These are phyloP conservation scores for Mellivora capensis DNA, from an alignment of 2,113 vertebrate genomes.

Conservation along the genomic window DNA sequence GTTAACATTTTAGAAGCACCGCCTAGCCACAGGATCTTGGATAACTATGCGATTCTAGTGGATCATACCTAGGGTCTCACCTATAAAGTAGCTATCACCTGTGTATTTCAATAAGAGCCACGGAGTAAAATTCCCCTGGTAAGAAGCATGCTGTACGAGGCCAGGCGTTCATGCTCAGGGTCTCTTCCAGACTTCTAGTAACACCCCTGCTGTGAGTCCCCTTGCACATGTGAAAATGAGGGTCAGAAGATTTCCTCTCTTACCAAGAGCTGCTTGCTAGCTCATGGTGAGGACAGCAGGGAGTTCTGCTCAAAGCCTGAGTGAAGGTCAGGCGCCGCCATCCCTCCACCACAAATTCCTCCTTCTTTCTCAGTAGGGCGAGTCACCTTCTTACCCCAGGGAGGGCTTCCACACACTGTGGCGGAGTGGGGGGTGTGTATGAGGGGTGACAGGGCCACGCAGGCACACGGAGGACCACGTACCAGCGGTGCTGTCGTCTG, in stretches of 20 bases:
- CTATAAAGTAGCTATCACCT: background rate
- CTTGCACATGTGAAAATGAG: background rate
- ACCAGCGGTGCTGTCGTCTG: accelerated
- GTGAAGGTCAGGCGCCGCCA: accelerated
- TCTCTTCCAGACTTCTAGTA: accelerated
- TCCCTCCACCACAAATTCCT: accelerated
- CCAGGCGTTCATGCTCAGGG: background rate
- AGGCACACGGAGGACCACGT: accelerated
- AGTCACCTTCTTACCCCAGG: too few relatives aligned
- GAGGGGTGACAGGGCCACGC: accelerated
- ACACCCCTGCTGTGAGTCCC: accelerated
- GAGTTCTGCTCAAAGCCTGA: background rate
- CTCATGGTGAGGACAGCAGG: background rate
- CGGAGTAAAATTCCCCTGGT: background rate
- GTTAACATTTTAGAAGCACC: background rate
- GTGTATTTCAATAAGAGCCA: too few relatives aligned
- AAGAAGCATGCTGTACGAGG: background rate
- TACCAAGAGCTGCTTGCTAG: background rate
- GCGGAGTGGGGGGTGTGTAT: accelerated
- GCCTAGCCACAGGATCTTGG: background rate
- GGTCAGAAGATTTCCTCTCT: background rate
- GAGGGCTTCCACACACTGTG: background rate
- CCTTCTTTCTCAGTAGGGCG: background rate
- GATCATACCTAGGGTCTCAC: too few relatives aligned
- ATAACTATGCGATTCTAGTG: background rate